Evolutionary conservation across 2,797 vertebrate species (phyloP).

Genomic region (Cynopterus sphinx): DNA sequence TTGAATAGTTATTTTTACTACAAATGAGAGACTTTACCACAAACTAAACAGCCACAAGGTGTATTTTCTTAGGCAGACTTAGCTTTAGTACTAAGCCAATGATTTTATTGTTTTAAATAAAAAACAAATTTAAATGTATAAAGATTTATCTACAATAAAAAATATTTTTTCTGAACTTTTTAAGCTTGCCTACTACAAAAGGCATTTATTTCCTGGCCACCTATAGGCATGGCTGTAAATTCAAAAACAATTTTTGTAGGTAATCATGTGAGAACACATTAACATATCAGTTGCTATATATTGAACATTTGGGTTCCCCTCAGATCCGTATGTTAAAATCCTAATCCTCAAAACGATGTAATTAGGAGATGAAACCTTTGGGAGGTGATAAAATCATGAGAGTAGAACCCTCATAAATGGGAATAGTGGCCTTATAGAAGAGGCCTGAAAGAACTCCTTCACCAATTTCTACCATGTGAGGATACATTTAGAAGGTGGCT

Average conservation of each 20-base stretch:
- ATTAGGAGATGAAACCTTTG: neutral
- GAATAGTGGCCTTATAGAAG: neutral
- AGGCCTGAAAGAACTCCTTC: neutral
- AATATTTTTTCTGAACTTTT: neutral
- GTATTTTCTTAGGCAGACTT: neutral
- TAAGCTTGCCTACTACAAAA: neutral
- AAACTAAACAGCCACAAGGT: neutral
- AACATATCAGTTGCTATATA: neutral
- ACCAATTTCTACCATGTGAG: neutral
- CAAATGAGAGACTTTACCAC: neutral
- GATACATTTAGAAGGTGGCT: neutral
- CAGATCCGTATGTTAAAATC: neutral
- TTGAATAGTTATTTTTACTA: neutral
- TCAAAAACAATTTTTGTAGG: neutral
- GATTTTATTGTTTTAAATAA: neutral
- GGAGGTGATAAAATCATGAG: neutral
- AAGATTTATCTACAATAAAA: neutral
- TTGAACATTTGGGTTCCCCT: neutral
- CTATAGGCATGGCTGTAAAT: neutral
- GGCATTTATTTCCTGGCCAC: neutral
- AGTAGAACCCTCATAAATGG: neutral
- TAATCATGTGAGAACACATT: conserved; percentile 3
- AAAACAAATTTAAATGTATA: neutral
- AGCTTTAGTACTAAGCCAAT: neutral
- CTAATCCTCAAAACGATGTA: neutral